A percentile compares a stretch with the other conserved stretches of the same genome.
These are phyloP conservation scores for Actinostola sp. DNA, from an alignment of 92 coral and sea anemone species.

Conservation along the genomic window DNA sequence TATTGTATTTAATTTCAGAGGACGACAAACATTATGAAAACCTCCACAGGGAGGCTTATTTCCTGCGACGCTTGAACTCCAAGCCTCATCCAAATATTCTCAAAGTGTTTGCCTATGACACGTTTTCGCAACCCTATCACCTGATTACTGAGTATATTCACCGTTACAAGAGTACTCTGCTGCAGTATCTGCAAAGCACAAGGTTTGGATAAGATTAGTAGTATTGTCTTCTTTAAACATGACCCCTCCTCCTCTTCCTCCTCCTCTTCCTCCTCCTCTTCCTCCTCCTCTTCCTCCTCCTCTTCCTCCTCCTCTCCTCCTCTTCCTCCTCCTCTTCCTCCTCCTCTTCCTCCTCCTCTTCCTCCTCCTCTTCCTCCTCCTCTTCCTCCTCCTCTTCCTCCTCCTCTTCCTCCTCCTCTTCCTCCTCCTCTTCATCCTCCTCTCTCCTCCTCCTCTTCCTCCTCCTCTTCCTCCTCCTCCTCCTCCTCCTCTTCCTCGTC, in stretches of 20 bases:
- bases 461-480: no score
- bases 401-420: no score
- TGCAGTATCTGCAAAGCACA: constrained; percentile 7
- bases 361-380: no score
- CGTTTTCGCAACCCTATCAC: constrained; percentile 17
- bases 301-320: no score
- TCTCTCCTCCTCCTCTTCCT: no score
- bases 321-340: no score
- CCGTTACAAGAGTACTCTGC: constrained; percentile 1
- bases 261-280: background rate
- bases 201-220: background rate
- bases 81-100: constrained; percentile 20
- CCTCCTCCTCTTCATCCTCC: no score
- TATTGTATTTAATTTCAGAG: background rate
- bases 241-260: background rate
- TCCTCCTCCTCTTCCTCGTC: no score
- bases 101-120: constrained; percentile 23
- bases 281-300: no score
- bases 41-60: constrained; percentile 12
- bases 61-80: constrained; percentile 15
- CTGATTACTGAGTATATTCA: constrained; percentile 18
- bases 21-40: constrained; percentile 1
- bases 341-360: no score
- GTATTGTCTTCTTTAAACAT: background rate
- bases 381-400: no score